A percentile compares a stretch with the other conserved stretches of the same genome.
Conservation (phyloP, 2,113 vertebrate species). For the Malurus elegans region DNA sequence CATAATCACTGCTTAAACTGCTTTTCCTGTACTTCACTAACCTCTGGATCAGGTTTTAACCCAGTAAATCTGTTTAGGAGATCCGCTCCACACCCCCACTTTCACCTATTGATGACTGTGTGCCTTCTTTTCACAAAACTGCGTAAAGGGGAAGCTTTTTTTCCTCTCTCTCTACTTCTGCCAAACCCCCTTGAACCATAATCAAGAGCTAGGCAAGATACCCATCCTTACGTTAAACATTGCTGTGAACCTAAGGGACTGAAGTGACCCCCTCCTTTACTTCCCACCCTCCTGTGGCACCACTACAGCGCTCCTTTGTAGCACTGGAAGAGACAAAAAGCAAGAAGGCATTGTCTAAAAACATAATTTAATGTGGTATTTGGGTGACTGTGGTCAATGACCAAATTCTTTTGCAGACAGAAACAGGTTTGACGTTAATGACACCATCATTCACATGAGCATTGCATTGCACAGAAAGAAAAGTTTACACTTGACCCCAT, state of each 20-base stretch:
- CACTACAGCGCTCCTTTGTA: neutral
- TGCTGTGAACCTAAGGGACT: neutral
- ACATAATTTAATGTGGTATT: conserved; percentile 78
- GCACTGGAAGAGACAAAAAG: conserved; percentile 61
- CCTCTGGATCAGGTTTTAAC: neutral
- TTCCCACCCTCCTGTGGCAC: neutral
- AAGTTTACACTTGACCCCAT: conserved; percentile 60
- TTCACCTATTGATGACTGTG: neutral
- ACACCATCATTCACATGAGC: conserved; percentile 55
- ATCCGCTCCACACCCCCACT: neutral
- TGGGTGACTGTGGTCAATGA: conserved; percentile 18
- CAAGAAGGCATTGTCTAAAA: conserved; percentile 71
- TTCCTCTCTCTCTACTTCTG: neutral
- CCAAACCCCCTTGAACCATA: neutral
- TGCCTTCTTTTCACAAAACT: neutral
- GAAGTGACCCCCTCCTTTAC: neutral
- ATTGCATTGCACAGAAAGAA: conserved; percentile 64
- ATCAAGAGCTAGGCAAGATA: neutral
- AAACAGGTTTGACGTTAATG: conserved; percentile 50
- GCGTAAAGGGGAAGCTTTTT: neutral
- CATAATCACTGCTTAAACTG: neutral
- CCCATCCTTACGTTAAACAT: neutral
- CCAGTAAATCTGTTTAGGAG: neutral
- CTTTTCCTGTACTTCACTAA: neutral
- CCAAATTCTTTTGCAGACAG: conserved; percentile 51